Evolutionary conservation across 2,113 vertebrate species (phyloP).

Genomic region (Neofelis nebulosa): DNA sequence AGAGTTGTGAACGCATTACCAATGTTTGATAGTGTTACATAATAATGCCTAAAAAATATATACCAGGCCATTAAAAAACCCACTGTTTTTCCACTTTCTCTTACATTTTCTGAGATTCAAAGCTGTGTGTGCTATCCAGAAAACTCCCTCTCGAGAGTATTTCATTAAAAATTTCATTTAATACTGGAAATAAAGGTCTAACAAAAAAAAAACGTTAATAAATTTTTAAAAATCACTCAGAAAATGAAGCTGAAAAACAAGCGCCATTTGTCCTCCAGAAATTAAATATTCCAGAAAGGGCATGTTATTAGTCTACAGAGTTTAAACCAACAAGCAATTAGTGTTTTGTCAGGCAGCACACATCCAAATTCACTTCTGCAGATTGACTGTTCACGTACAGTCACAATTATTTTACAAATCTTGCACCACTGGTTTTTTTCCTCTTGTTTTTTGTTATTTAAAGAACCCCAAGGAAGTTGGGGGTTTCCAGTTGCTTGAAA

Average conservation of each 20-base stretch:
- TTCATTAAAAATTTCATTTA: conserved; percentile 76
- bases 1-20: conserved; percentile 53
- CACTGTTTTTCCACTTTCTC: conserved; percentile 71
- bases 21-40: conserved; percentile 49
- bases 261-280: conserved; percentile 58
- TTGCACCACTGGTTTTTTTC: conserved; percentile 38
- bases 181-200: conserved; percentile 71
- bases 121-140: conserved; percentile 67
- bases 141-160: conserved; percentile 43
- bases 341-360: conserved; percentile 67
- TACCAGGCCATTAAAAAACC: not conserved
- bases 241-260: conserved; percentile 65
- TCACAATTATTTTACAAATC: conserved; percentile 77
- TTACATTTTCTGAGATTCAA: conserved; percentile 67
- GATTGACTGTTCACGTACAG: conserved; percentile 54
- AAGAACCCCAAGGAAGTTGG: not conserved
- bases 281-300: conserved; percentile 66
- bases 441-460: not conserved
- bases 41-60: conserved; percentile 65
- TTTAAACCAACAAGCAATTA: conserved; percentile 75
- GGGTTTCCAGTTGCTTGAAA: not conserved
- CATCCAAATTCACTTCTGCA: conserved; percentile 61
- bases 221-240: conserved; percentile 50
- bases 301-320: conserved; percentile 68
- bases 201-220: conserved; percentile 49